phyloP scores from a whole-genome alignment of 2,797 vertebrate species.

The Spinibarbus caldwelli region DNA sequence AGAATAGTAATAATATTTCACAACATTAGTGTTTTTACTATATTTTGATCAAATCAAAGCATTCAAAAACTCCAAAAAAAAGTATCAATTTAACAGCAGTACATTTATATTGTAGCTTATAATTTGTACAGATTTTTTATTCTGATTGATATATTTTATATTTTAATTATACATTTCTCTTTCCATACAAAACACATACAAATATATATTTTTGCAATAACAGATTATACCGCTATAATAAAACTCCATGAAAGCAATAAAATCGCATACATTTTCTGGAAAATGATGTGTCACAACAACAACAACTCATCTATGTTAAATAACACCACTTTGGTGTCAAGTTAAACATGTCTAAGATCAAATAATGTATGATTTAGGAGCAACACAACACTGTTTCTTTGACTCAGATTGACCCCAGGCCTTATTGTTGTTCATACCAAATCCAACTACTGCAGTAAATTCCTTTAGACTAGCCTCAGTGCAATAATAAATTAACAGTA shows the following conservation, averaged over 20 bases:
- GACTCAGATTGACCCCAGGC: not conserved
- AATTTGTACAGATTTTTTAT: too few relatives aligned
- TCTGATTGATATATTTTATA: not conserved
- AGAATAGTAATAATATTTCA: not conserved
- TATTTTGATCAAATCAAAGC: not conserved
- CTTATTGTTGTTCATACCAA: constrained; percentile 5
- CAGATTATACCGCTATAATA: not conserved
- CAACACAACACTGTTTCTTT: not conserved
- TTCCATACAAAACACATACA: not conserved
- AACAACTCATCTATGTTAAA: not conserved
- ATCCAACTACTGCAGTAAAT: constrained; percentile 21
- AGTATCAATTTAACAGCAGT: not conserved
- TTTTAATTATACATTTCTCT: not conserved
- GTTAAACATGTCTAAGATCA: not conserved
- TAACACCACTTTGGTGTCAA: not conserved
- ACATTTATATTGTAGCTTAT: too few relatives aligned
- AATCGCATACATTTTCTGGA: not conserved
- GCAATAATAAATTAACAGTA: constrained; percentile 29
- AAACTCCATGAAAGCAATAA: not conserved
- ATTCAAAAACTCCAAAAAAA: not conserved
- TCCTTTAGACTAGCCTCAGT: constrained; percentile 26
- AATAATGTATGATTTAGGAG: not conserved
- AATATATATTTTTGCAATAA: not conserved
- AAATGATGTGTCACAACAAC: not conserved
- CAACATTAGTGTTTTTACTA: not conserved